Evolutionary conservation across 2,113 vertebrate species (phyloP).

Genomic region (Daphoenositta chrysoptera): DNA sequence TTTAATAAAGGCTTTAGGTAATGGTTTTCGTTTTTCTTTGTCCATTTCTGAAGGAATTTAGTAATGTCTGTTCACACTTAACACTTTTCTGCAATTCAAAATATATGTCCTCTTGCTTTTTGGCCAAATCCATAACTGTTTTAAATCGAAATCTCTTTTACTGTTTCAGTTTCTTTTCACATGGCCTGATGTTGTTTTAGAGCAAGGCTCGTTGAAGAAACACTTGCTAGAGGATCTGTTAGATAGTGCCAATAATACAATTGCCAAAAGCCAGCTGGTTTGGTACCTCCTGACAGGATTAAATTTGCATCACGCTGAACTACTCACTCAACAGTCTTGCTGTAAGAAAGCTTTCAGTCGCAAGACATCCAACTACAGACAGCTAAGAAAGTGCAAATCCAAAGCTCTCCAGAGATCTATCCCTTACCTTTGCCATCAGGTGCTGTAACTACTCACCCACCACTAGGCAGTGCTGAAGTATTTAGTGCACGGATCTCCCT

Average conservation of each 20-base stretch:
- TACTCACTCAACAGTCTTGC: background rate
- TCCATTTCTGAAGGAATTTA: background rate
- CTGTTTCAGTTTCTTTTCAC: background rate
- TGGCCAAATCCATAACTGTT: background rate
- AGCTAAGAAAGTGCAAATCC: background rate
- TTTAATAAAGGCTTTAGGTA: background rate
- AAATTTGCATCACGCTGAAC: background rate
- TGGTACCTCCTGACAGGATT: background rate
- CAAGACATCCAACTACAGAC: background rate
- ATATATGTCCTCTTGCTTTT: background rate
- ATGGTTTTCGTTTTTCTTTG: background rate
- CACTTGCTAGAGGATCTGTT: background rate
- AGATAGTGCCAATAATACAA: background rate
- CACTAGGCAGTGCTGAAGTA: background rate
- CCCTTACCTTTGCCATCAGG: background rate
- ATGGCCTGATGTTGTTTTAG: background rate
- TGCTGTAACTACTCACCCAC: background rate
- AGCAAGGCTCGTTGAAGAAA: background rate
- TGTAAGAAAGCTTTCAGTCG: accelerated
- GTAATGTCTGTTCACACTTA: background rate
- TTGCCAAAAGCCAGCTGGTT: background rate
- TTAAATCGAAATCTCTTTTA: background rate
- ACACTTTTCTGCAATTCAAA: background rate
- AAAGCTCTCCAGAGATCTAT: background rate
- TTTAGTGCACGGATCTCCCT: background rate